Evolutionary conservation across 2,888 invertebrate genomes (phyloP).

Genomic region (Mamestra brassicae): DNA sequence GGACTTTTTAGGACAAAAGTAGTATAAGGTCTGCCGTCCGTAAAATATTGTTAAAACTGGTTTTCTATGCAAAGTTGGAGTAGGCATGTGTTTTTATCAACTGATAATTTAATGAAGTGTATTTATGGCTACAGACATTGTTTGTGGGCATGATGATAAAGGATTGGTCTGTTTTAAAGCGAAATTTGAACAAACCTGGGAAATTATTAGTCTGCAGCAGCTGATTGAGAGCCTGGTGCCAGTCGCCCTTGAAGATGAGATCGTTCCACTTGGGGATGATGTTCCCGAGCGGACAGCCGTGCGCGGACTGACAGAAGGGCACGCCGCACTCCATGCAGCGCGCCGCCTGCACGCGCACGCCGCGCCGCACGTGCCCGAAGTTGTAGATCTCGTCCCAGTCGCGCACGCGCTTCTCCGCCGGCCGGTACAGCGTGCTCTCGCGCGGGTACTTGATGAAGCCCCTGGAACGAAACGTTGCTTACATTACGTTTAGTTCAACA

Average conservation of each 20-base stretch:
- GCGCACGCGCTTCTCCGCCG: constrained; percentile 95
- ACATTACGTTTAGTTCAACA: too few relatives aligned
- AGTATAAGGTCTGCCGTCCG: too few relatives aligned
- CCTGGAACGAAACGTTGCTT: constrained; percentile 79
- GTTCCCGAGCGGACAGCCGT: constrained; percentile 99
- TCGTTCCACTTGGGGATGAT: constrained; percentile 99
- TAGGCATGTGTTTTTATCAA: too few relatives aligned
- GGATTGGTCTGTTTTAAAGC: neutral
- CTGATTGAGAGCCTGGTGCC: constrained; percentile 98
- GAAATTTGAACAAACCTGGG: constrained; percentile 56
- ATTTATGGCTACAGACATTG: too few relatives aligned
- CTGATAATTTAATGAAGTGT: too few relatives aligned
- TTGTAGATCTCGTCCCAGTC: constrained; percentile 99
- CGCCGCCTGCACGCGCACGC: constrained; percentile 97
- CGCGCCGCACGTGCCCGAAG: constrained; percentile 95
- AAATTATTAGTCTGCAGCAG: constrained; percentile 99
- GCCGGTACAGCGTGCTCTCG: constrained; percentile 96
- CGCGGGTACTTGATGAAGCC: constrained; percentile 99
- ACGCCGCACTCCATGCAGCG: constrained; percentile 99
- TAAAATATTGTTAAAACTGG: too few relatives aligned
- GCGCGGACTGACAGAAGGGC: constrained; percentile 95
- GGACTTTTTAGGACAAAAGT: too few relatives aligned
- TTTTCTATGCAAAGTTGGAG: too few relatives aligned
- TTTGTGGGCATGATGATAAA: too few relatives aligned
- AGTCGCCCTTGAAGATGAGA: constrained; percentile 97